phyloP scores from a whole-genome alignment of 2,888 invertebrate species.

The Dioctria linearis region DNA sequence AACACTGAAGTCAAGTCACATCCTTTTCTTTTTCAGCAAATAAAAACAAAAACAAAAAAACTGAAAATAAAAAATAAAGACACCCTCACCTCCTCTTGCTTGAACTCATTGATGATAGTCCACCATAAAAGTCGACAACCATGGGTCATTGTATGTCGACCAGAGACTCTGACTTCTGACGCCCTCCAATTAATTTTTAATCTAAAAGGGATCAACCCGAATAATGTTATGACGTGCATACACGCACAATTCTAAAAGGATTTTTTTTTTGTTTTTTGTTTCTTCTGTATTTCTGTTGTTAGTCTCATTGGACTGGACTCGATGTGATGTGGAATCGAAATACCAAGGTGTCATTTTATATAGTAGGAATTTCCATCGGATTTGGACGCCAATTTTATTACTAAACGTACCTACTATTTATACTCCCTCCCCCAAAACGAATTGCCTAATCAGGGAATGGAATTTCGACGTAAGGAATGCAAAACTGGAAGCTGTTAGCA shows the following conservation, averaged over 20 bases:
- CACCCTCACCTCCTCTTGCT: too few relatives aligned
- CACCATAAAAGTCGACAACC: neutral
- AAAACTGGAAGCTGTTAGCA: conserved; percentile 5
- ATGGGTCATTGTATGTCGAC: conserved; percentile 17
- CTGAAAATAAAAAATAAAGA: too few relatives aligned
- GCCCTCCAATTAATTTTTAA: conserved; percentile 43
- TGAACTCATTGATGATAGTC: too few relatives aligned
- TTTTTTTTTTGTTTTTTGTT: neutral
- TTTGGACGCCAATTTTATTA: neutral
- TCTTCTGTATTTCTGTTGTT: neutral
- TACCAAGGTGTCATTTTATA: neutral
- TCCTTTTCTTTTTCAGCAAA: neutral
- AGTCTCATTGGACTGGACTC: too few relatives aligned
- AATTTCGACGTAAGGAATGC: conserved; percentile 3
- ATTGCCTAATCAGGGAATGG: conserved; percentile 1
- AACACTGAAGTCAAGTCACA: neutral
- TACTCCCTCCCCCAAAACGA: neutral
- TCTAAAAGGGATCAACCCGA: conserved; percentile 33
- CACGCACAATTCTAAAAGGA: conserved; percentile 37
- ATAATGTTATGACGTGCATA: conserved; percentile 42
- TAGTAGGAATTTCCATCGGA: neutral
- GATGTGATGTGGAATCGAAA: neutral
- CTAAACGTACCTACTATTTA: too few relatives aligned
- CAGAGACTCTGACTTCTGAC: conserved; percentile 20
- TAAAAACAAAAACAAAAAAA: neutral